Conservation (phyloP, 37 sponge, comb jelly and placozoan genomes). For the Agelas oroides region DNA sequence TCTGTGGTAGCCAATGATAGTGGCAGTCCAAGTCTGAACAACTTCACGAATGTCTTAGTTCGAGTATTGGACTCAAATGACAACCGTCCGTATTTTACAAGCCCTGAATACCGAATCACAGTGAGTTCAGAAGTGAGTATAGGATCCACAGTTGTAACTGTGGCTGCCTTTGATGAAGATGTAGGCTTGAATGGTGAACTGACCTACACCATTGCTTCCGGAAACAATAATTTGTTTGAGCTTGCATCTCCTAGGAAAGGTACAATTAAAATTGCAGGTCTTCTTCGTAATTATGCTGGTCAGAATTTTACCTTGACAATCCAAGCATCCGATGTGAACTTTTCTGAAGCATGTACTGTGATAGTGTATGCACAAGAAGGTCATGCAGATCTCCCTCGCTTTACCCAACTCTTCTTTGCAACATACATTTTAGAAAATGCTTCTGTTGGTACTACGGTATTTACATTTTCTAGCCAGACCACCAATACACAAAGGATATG, state of each 20-base stretch:
- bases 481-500: slow-evolving; percentile 15
- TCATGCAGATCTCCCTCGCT: neutral
- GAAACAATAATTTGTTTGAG: slow-evolving; percentile 13
- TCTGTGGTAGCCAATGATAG: slow-evolving; percentile 57
- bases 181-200: slow-evolving; percentile 18
- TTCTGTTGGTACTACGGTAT: neutral
- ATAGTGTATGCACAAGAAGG: slow-evolving; percentile 9
- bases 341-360: neutral
- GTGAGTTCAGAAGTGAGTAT: neutral
- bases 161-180: slow-evolving; percentile 58
- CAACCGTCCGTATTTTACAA: slow-evolving; percentile 59
- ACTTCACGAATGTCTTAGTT: slow-evolving; percentile 66
- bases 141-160: neutral
- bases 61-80: slow-evolving; percentile 75
- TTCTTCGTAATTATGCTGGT: neutral
- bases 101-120: slow-evolving; percentile 11
- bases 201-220: neutral
- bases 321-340: slow-evolving; percentile 18
- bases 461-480: neutral
- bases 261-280: neutral
- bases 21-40: slow-evolving; percentile 33
- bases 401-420: neutral
- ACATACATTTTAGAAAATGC: slow-evolving; percentile 12
- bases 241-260: slow-evolving; percentile 5
- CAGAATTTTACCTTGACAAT: slow-evolving; percentile 5